Base-by-base conservation (phyloP, 1,140 invertebrate genomes). In the Ladona fulva region DNA sequence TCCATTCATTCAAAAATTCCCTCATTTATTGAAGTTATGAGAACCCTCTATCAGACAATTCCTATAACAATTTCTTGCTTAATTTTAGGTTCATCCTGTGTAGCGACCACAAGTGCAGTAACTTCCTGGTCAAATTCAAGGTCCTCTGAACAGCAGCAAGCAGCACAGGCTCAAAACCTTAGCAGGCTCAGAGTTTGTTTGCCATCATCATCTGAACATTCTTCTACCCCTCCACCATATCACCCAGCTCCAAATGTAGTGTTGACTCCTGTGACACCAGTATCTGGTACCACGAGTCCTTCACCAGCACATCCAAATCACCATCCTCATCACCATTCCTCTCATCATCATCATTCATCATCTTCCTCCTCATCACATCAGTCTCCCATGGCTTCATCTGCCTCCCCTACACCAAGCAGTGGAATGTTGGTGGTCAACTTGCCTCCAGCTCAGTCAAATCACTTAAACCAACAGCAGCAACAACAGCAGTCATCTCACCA, bases 381-480 rank as follows among this genome's bases (percentile, higher is more conserved):
- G 29, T 66, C 52, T 16, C 52, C 52, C 5, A 37, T 37, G 29
- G 52, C 52, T 6, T 66, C 52, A 22, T 66, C 52, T 66, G 52
- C 52, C 14, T 66, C 52, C 14, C 52, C 52, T 5, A 66, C 52
- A 22, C 52, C 52, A 66, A 22, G 52, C 52, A 66, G 52, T 66
- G 52, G 52, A 16, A 22, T 66, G 0, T 86, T 94, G 0, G 93
- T 94, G 0, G 93, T 94, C 0, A 93, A 92, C 80, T 85, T 94
- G n/a, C 92, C 93, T 12, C 92, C 92, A 66, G 84, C 85, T 7
- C 79, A 79, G n/a, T 76, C 77, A 16, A 83, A 83, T 80, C 80
- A 83, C 66, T 81, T 85, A 29, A 86, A 83, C 80, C 84, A 84
- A 16, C 83, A 85, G 25, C 82, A 84, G 1, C 81, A 83, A 37